Percentiles rank a stretch among this genome's conserved stretches.
Conservation (phyloP, 2,888 invertebrate genomes). For the Drosophila pseudotalamancana region DNA sequence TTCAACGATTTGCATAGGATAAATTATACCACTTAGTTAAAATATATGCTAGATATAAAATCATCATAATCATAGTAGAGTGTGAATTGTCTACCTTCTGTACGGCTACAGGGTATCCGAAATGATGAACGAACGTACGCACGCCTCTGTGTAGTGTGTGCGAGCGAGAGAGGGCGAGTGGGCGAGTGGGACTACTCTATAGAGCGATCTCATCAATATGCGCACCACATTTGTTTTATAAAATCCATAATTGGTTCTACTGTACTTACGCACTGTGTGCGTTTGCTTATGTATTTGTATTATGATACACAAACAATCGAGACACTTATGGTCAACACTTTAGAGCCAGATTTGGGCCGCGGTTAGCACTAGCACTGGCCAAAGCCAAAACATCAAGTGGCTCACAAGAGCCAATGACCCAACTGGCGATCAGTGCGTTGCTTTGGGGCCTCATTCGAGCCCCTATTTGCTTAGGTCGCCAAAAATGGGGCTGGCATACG, state of each 20-base stretch:
- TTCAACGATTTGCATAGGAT: rapidly evolving
- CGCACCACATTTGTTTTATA: slow-evolving; percentile 82
- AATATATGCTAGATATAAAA: too few species aligned
- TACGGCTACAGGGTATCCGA: slow-evolving; percentile 19
- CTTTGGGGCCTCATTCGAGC: slow-evolving; percentile 66
- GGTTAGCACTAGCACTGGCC: slow-evolving; percentile 1
- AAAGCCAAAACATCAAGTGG: slow-evolving; percentile 65
- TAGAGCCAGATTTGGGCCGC: slow-evolving; percentile 76
- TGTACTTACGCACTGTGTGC: slow-evolving; percentile 81
- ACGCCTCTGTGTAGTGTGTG: slow-evolving; percentile 27
- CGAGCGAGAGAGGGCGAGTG: not conserved
- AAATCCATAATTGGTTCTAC: slow-evolving; percentile 84
- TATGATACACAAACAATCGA: slow-evolving; percentile 78
- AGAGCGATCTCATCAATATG: slow-evolving; percentile 72
- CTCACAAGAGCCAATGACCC: slow-evolving; percentile 74
- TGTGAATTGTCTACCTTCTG: too few species aligned
- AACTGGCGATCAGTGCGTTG: slow-evolving; percentile 56
- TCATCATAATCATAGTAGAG: too few species aligned
- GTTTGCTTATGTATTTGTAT: slow-evolving; percentile 55
- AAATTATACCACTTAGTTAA: too few species aligned
- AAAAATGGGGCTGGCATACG: slow-evolving; percentile 77
- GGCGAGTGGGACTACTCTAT: slow-evolving; percentile 3
- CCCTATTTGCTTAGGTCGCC: slow-evolving; percentile 81
- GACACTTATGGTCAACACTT: slow-evolving; percentile 82
- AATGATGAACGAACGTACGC: slow-evolving; percentile 54